These are phyloP conservation scores for Leptinotarsa defecta DNA, from an alignment of 1,140 invertebrate genomes.

Conservation along the genomic window DNA sequence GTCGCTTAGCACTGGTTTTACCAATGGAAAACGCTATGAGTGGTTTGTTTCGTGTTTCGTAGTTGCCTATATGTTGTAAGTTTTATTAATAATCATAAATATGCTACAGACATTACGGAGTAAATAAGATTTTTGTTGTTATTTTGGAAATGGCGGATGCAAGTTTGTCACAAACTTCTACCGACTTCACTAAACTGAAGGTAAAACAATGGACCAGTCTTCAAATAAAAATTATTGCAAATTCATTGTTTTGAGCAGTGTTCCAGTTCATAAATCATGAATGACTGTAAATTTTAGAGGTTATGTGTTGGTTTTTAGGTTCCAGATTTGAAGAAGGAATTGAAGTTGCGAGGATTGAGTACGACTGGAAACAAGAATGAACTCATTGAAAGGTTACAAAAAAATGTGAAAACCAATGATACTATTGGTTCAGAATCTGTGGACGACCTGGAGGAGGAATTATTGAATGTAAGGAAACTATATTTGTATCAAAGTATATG, in stretches of 20 bases:
- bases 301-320: slow-evolving; percentile 60
- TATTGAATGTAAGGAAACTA: slow-evolving; percentile 51
- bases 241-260: background rate
- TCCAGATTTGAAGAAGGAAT: slow-evolving; percentile 77
- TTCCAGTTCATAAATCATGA: background rate
- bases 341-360: slow-evolving; percentile 75
- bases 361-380: slow-evolving; percentile 81
- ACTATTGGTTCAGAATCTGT: slow-evolving; percentile 58
- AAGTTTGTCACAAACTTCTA: slow-evolving; percentile 27
- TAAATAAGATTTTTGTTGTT: background rate
- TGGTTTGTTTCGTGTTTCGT: no score
- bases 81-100: no score
- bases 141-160: slow-evolving; percentile 40
- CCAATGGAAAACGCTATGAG: no score
- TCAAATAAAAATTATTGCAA: background rate
- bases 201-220: slow-evolving; percentile 31
- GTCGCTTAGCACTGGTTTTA: no score
- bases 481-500: no score
- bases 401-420: slow-evolving; percentile 63
- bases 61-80: no score
- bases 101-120: no score
- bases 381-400: slow-evolving; percentile 73
- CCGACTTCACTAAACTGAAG: slow-evolving; percentile 47
- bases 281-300: slow-evolving; percentile 25
- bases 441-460: slow-evolving; percentile 62